Conservation (phyloP, 2,888 invertebrate species). For the Drosophila phalerata region DNA sequence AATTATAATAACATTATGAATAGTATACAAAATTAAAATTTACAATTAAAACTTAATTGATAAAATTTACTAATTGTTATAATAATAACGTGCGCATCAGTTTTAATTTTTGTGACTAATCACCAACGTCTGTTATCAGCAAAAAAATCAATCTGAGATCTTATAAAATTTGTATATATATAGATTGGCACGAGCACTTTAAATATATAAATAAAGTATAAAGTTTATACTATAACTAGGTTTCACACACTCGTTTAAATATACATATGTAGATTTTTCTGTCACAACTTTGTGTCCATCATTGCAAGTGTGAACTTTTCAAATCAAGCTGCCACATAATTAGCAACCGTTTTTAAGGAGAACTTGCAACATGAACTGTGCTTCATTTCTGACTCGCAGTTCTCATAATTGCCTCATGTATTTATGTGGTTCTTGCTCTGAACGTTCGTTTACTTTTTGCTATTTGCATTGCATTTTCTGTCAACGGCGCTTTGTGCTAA, state of each 20-base stretch:
- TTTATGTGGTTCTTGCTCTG: conserved; percentile 16
- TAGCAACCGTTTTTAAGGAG: neutral
- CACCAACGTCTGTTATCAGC: neutral
- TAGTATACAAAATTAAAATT: too few species aligned
- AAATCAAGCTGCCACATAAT: conserved; percentile 6
- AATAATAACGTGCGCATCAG: neutral
- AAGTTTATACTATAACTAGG: neutral
- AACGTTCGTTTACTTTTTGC: conserved; percentile 28
- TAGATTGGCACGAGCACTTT: neutral
- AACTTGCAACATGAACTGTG: neutral
- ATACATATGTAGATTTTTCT: neutral
- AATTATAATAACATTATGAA: too few species aligned
- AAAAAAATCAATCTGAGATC: too few species aligned
- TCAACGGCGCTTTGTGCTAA: conserved; percentile 58
- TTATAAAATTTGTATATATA: neutral
- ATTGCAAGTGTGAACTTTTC: neutral
- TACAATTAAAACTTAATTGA: too few species aligned
- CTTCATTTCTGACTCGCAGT: conserved; percentile 13
- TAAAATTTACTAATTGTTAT: conserved; percentile 2
- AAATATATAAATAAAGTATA: neutral
- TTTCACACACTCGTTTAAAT: neutral
- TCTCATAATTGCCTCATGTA: conserved; percentile 49
- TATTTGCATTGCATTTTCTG: conserved; percentile 48
- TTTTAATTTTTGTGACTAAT: conserved; percentile 23
- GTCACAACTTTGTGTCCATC: neutral